phyloP scores from a whole-genome alignment of 2,113 vertebrate species.

The Pachypanchax playfairii region DNA sequence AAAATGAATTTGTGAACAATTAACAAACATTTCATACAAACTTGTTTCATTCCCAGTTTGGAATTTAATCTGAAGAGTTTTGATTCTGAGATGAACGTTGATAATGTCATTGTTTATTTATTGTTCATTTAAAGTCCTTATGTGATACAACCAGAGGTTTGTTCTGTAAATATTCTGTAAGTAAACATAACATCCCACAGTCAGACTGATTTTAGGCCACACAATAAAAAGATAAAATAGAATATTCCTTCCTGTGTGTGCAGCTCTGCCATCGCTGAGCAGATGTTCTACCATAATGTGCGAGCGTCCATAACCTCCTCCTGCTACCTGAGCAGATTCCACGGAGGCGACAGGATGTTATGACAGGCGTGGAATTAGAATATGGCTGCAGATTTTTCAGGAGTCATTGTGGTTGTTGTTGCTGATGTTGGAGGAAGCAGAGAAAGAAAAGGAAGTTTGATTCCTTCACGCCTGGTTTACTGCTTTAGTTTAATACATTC shows the following conservation, averaged over 20 bases:
- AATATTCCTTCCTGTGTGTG: neutral
- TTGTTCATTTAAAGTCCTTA: no score
- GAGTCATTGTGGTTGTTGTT: slow-evolving; percentile 4
- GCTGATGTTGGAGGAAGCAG: neutral
- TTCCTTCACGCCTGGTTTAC: slow-evolving; percentile 55
- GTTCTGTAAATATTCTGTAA: slow-evolving; percentile 3
- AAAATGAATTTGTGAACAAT: no score
- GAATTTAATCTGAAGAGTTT: neutral
- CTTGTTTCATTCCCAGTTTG: no score
- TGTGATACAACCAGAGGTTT: neutral
- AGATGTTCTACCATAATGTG: slow-evolving; percentile 53
- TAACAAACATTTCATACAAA: no score
- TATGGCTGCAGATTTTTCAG: slow-evolving; percentile 28
- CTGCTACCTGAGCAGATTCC: slow-evolving; percentile 45
- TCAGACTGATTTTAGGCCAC: slow-evolving; percentile 5
- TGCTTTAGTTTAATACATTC: slow-evolving; percentile 52
- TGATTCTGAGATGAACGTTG: no score
- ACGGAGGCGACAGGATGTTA: slow-evolving; percentile 32
- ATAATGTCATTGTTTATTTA: no score
- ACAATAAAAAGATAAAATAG: slow-evolving; percentile 10
- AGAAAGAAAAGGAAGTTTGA: slow-evolving; percentile 10
- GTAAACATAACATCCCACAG: slow-evolving; percentile 10
- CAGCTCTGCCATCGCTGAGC: slow-evolving; percentile 19
- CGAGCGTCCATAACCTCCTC: slow-evolving; percentile 32
- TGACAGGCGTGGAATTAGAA: slow-evolving; percentile 47